Percentiles rank a stretch among this genome's conserved stretches.
phyloP scores from a whole-genome alignment of 2,797 vertebrate species.

The Taenioides sp. region DNA sequence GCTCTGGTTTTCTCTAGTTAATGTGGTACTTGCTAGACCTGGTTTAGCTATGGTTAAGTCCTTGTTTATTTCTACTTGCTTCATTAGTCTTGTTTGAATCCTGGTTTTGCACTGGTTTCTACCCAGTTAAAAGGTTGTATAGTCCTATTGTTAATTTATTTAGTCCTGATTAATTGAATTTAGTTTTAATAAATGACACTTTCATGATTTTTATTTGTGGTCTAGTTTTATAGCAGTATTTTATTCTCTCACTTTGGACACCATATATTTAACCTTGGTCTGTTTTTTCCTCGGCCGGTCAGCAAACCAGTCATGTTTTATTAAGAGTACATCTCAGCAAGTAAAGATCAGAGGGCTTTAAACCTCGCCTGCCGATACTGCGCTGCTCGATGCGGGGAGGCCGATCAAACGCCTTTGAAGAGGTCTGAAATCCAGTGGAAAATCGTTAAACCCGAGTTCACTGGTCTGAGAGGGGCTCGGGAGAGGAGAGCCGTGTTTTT shows the following conservation, averaged over 20 bases:
- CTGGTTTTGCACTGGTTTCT: no score
- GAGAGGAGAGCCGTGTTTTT: constrained; percentile 34
- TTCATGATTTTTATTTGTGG: background rate
- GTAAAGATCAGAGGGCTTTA: constrained; percentile 71
- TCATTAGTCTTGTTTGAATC: no score
- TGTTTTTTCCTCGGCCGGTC: constrained; percentile 57
- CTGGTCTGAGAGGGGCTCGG: constrained; percentile 54
- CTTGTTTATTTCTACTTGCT: no score
- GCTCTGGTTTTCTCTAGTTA: no score
- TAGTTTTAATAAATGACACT: background rate
- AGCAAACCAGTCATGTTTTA: constrained; percentile 71
- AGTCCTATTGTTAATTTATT: background rate
- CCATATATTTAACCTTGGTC: constrained; percentile 57
- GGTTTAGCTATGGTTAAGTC: no score
- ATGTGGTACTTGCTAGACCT: no score
- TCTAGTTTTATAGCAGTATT: constrained; percentile 19
- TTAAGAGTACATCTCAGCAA: constrained; percentile 67
- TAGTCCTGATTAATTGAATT: background rate
- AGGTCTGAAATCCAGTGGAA: constrained; percentile 54
- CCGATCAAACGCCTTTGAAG: constrained; percentile 77
- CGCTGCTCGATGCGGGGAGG: constrained; percentile 67
- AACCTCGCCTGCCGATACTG: constrained; percentile 67
- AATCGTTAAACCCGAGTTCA: constrained; percentile 67
- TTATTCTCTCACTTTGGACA: constrained; percentile 5
- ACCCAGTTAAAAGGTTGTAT: background rate